Evolutionary conservation across 2,113 vertebrate species (phyloP), one percentile per base, ranked within the genome.

Genomic region (Marmota monax): DNA sequence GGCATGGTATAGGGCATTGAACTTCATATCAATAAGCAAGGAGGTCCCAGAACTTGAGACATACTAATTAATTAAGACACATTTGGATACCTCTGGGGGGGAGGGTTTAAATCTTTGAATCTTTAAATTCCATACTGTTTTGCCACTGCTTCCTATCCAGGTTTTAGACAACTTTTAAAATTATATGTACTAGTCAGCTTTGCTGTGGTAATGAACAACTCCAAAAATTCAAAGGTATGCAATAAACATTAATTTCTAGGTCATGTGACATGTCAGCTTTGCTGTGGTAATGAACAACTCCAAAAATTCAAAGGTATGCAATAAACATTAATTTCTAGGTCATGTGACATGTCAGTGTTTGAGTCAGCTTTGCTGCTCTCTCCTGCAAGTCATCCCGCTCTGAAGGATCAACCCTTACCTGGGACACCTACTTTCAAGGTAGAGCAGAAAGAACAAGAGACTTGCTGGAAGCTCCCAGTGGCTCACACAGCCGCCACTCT

Each of bases 111-210:
- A 37, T 51, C 37, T 29, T 13, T 72, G n/a, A 23, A 34, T 86
- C 32, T 96, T 86, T 83, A 86, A 78, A 85, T 85, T 74, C 27
- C 22, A 17, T 61, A 42, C 37, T 70, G n/a, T 91, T 79, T 69
- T 90, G 14, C 73, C 34, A 72, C 13, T 84, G 7, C 94, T 95
- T 95, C 12, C 58, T 92, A 65, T 72, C 32, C 80, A 90, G n/a
- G 69, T 77, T 90, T 94, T 45, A 5, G 58, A 65, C 76, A 88
- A 53, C 94, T 95, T 95, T 77, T 39, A 51, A 12, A 51, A 51
- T 94, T 73, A 69, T 11, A 37, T 61, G 29, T 67, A n/a, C 87
- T 78, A 77, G 22, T 94, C n/a, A 94, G 84, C 20, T 70, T 85
- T 96, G 63, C 51, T 53, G 51, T 53, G 51, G 51, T 53, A 53